Conservation (phyloP, 2,888 invertebrate genomes). For the Amiota minor region DNA sequence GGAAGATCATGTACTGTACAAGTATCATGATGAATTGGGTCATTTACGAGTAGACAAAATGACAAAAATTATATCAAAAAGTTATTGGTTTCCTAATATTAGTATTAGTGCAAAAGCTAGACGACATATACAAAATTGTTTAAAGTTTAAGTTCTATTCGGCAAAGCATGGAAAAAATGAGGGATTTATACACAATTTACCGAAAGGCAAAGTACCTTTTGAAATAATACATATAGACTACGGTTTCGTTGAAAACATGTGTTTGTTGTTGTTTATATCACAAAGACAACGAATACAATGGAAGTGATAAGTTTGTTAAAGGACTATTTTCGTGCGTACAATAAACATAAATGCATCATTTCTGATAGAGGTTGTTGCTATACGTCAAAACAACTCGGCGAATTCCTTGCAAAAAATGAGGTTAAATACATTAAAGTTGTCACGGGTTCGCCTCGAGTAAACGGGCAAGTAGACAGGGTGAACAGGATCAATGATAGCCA, state of each 20-base stretch:
- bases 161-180: background rate
- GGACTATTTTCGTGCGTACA: background rate
- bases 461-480: background rate
- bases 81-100: constrained; percentile 36
- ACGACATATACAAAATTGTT: background rate
- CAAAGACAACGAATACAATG: background rate
- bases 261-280: background rate
- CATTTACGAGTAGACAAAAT: constrained; percentile 32
- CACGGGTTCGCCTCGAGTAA: background rate
- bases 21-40: constrained; percentile 31
- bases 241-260: background rate
- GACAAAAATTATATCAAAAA: constrained; percentile 18
- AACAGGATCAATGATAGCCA: background rate
- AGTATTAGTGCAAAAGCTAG: constrained; percentile 5
- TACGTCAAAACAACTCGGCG: constrained; percentile 29
- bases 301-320: background rate
- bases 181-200: background rate
- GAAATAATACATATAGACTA: background rate
- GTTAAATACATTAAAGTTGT: background rate
- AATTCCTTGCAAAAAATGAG: constrained; percentile 2
- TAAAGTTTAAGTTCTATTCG: background rate
- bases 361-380: constrained; percentile 35
- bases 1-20: constrained; percentile 26
- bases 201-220: background rate
- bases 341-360: background rate